A percentile compares a stretch with the other conserved stretches of the same genome.
phyloP scores from a whole-genome alignment of 2,797 vertebrate species.

The Lates japonicus region DNA sequence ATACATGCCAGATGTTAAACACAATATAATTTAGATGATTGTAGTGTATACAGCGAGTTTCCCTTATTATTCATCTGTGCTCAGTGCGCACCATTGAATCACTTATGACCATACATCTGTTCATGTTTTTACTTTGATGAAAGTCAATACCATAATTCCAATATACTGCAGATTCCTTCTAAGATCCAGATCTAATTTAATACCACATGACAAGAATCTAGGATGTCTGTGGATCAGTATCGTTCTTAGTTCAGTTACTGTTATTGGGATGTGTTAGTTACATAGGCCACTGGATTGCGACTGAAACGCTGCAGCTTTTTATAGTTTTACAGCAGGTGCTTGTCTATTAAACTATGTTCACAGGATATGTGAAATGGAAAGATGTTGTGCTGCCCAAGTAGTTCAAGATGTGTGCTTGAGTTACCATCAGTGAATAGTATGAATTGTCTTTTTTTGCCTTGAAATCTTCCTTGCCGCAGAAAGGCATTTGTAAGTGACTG shows the following conservation, averaged over 20 bases:
- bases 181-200: slow-evolving; percentile 21
- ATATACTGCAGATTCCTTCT: neutral
- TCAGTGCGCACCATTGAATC: slow-evolving; percentile 22
- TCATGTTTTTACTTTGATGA: slow-evolving; percentile 20
- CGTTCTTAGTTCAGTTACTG: neutral
- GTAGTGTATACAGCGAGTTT: neutral
- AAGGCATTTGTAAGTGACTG: neutral
- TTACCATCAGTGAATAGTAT: neutral
- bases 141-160: slow-evolving; percentile 6
- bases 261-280: neutral
- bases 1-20: slow-evolving; percentile 7
- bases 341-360: slow-evolving; percentile 1
- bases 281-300: neutral
- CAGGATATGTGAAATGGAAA: neutral
- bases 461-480: neutral
- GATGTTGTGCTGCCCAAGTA: neutral
- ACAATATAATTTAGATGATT: neutral
- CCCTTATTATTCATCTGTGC: neutral
- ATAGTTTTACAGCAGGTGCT: slow-evolving; percentile 5
- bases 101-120: slow-evolving; percentile 22
- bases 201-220: slow-evolving; percentile 4
- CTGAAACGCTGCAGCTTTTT: too few relatives aligned
- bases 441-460: neutral
- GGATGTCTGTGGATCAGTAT: neutral
- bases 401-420: neutral